Evolutionary conservation across 2,113 vertebrate species (phyloP).

Genomic region (Ictalurus punctatus): DNA sequence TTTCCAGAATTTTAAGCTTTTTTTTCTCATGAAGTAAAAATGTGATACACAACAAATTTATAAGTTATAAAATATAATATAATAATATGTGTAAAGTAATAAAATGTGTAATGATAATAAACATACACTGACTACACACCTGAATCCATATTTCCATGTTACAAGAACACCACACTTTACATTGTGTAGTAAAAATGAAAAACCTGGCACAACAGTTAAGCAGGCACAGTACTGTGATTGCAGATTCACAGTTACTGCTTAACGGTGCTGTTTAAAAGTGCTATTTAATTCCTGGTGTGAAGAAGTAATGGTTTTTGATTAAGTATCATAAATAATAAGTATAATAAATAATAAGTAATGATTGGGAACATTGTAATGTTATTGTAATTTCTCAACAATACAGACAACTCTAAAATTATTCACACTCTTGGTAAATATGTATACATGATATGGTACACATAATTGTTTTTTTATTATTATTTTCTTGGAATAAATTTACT

Average conservation of each 20-base stretch:
- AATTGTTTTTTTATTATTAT: not conserved
- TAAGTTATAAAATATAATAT: too few relatives aligned
- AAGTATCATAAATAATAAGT: not conserved
- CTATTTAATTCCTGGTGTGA: too few relatives aligned
- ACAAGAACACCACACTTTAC: not conserved
- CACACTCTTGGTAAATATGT: not conserved
- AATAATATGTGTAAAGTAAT: not conserved
- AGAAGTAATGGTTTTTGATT: not conserved
- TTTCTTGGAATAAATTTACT: not conserved
- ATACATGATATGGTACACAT: not conserved
- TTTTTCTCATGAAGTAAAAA: too few relatives aligned
- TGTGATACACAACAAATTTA: too few relatives aligned
- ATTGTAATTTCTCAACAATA: not conserved
- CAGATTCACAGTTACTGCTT: not conserved
- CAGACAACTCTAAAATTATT: not conserved
- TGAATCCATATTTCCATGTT: slow-evolving; percentile 41
- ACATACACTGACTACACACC: slow-evolving; percentile 45
- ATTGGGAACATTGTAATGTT: not conserved
- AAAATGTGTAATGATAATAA: slow-evolving; percentile 38
- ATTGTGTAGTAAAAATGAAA: not conserved
- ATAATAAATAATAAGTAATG: not conserved
- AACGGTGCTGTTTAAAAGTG: not conserved
- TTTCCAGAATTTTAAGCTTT: too few relatives aligned
- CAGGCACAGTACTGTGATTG: not conserved
- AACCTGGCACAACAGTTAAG: not conserved